Percentiles rank a stretch among this genome's conserved stretches.
Conservation (phyloP, 2,888 invertebrate genomes). For the Torymus auratus region DNA sequence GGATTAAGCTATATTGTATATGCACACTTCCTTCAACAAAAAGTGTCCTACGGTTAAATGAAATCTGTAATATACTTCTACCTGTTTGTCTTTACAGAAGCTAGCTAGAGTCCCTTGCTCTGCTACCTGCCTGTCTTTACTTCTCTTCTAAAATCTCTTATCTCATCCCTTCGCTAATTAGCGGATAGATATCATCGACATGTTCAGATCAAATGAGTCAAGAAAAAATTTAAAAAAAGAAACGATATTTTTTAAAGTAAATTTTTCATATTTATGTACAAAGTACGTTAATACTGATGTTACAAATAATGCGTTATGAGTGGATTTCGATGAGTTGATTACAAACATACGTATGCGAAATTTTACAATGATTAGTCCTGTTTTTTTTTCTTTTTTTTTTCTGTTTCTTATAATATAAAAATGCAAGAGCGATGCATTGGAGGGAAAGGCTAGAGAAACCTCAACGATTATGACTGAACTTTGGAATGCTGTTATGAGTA, state of each 20-base stretch:
- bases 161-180: conserved; percentile 61
- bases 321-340: conserved; percentile 30
- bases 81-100: conserved; percentile 69
- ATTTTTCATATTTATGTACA: conserved; percentile 64
- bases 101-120: conserved; percentile 71
- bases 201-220: neutral
- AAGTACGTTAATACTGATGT: conserved; percentile 71
- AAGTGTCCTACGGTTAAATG: conserved; percentile 21
- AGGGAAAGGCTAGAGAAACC: too few species aligned
- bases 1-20: conserved; percentile 7
- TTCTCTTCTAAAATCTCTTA: conserved; percentile 61
- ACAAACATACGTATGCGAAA: conserved; percentile 39
- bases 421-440: neutral
- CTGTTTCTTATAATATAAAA: conserved; percentile 11
- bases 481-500: neutral
- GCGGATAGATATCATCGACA: conserved; percentile 41
- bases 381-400: conserved; percentile 11
- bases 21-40: conserved; percentile 2
- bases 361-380: conserved; percentile 25
- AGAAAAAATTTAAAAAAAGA: conserved; percentile 50
- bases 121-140: conserved; percentile 72
- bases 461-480: too few species aligned
- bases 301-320: conserved; percentile 64
- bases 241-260: conserved; percentile 51
- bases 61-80: conserved; percentile 66